Evolutionary conservation across 1,140 invertebrate genomes (phyloP).

Genomic region (Zaprionus ornatus): DNA sequence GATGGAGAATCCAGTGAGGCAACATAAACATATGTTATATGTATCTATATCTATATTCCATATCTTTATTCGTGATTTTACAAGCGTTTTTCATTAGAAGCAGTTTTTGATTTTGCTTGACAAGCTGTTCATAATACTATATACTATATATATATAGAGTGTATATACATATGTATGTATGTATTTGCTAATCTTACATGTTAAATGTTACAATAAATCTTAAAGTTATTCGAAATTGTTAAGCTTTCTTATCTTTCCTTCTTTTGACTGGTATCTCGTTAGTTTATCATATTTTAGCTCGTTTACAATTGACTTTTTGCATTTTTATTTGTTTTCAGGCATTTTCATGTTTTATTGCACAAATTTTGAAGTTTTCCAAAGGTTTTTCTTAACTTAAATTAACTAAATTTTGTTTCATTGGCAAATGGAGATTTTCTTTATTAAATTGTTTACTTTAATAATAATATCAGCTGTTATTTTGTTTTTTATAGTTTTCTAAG

Average conservation of each 20-base stretch:
- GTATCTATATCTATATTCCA: not conserved
- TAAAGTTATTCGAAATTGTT: conserved; percentile 29
- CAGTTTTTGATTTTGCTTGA: conserved; percentile 62
- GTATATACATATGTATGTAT: conserved; percentile 24
- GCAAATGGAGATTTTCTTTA: conserved; percentile 57
- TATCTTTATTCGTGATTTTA: conserved; percentile 22
- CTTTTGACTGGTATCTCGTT: conserved; percentile 44
- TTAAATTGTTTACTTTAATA: conserved; percentile 9
- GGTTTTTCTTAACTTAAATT: conserved; percentile 5
- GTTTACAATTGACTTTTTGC: conserved; percentile 62
- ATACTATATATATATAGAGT: conserved; percentile 4
- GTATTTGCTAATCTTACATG: conserved; percentile 41
- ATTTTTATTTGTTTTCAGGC: conserved; percentile 4
- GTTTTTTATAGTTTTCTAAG: not conserved
- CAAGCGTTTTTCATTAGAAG: conserved; percentile 53
- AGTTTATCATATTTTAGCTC: conserved; percentile 43
- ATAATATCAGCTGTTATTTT: not conserved
- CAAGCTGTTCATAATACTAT: conserved; percentile 28
- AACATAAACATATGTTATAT: not conserved
- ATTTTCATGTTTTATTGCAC: conserved; percentile 13
- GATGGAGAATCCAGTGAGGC: conserved; percentile 66
- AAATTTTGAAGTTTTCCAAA: conserved; percentile 17
- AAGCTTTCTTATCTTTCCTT: conserved; percentile 6
- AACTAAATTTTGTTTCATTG: conserved; percentile 37
- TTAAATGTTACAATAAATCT: conserved; percentile 46